Evolutionary conservation across 2,888 invertebrate genomes (phyloP), one percentile per base, ranked within the genome.

Genomic region (Homarus gammarus): DNA sequence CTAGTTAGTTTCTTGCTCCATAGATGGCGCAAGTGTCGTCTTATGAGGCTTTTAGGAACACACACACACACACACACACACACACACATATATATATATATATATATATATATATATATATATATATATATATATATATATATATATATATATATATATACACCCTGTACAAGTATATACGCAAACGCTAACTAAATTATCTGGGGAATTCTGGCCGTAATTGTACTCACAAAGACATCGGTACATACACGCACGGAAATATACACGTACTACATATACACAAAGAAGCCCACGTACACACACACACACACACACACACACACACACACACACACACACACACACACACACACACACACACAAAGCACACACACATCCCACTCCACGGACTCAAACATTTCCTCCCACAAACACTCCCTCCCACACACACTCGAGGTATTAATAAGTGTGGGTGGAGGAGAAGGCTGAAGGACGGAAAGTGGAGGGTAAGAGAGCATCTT

Each of bases 1-100:
- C 56, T 75, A 75, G 84, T 84, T 73, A 12, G 36, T 84, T 51
- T 75, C 51, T 61, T 22, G 73, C 84, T 84, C 84, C 84, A 84
- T 72, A 84, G 84, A 84, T 84, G 84, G 84, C 84, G 84, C 27
- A 72, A 38, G 84, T 49, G 56, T 27, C 38, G 84, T 31, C 51
- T 84, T 31, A 51, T 56, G 10, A 68, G n/a, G 72, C 75, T 56
- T 51, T 31, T 73, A 10, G 27, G 31, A 31, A 51, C 72, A 72
- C 72, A 72, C 72, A 72, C 83, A 73, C 40, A 49, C 31, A 78
- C 31, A 49, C 77, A 49, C 56, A 33, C 31, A 51, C 56, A 61
- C 51, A 51, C 78, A 78, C 72, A 72, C 38, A 73, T 38, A 36
- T 73, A 70, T 36, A 56, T 33, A 36, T 64, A 33, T 64, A 64